Percentiles rank a stretch among this genome's conserved stretches.
Conservation (phyloP, 2,113 vertebrate species). For the Boulengeromyrus knoepffleri region DNA sequence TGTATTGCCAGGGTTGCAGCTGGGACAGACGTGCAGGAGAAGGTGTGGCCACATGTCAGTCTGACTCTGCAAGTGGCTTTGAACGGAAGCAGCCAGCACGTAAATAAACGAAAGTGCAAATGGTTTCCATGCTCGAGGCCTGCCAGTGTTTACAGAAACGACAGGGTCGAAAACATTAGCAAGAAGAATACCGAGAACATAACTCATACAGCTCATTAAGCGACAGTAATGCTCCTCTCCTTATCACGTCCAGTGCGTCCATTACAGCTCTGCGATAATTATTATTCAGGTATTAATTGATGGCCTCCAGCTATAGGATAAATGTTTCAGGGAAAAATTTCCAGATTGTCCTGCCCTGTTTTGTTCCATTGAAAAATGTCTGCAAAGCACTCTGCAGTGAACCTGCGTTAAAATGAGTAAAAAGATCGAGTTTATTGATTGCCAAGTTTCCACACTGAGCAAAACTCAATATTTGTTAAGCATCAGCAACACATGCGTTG, state of each 20-base stretch:
- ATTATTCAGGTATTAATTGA: not conserved
- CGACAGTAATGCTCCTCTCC: not conserved
- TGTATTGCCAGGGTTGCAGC: not conserved
- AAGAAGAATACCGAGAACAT: not conserved
- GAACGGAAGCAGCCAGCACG: not conserved
- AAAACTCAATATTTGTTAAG: not conserved
- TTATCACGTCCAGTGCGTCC: not conserved
- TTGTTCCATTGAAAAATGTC: not conserved
- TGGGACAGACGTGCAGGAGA: not conserved
- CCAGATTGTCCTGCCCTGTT: not conserved
- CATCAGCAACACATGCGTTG: not conserved
- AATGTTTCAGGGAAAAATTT: not conserved
- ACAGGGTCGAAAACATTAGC: not conserved
- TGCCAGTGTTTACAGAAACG: not conserved
- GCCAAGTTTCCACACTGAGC: not conserved
- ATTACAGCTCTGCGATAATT: not conserved
- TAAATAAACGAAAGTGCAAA: not conserved
- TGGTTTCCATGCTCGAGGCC: not conserved
- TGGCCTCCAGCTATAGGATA: not conserved
- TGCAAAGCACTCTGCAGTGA: not conserved
- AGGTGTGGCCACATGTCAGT: not conserved
- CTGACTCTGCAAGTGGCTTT: not conserved
- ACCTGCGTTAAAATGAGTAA: not conserved
- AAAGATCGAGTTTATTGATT: not conserved
- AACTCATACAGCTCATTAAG: not conserved